Conservation (phyloP, 2,888 invertebrate species). For the Hyles lineata region DNA sequence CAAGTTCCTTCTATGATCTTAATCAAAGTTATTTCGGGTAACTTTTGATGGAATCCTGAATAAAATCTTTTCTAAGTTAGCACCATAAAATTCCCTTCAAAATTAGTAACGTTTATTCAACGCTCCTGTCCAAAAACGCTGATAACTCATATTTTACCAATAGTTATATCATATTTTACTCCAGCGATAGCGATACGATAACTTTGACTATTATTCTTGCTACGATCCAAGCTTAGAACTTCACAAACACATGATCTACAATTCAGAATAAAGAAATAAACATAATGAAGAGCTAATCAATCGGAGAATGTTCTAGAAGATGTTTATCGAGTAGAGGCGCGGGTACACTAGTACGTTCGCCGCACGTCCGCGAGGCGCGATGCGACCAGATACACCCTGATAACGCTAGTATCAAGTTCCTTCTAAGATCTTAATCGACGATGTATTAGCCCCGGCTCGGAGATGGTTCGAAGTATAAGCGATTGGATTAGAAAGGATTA, state of each 20-base stretch:
- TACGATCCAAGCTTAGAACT: too few relatives aligned
- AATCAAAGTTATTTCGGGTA: conserved; percentile 45
- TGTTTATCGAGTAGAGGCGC: conserved; percentile 31
- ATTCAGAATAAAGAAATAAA: too few relatives aligned
- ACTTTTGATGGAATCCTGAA: too few relatives aligned
- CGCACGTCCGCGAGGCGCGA: conserved; percentile 53
- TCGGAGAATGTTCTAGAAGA: neutral
- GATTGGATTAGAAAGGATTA: neutral
- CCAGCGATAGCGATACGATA: too few relatives aligned
- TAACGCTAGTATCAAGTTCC: conserved; percentile 63
- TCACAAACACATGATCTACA: too few relatives aligned
- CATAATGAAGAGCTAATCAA: conserved; percentile 2
- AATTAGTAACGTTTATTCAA: too few relatives aligned
- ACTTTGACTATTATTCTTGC: too few relatives aligned
- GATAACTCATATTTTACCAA: too few relatives aligned
- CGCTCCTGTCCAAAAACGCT: too few relatives aligned
- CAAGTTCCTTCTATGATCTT: conserved; percentile 64
- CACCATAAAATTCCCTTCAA: too few relatives aligned
- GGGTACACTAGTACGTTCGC: conserved; percentile 36
- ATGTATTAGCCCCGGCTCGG: conserved; percentile 55
- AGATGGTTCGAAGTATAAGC: conserved; percentile 37
- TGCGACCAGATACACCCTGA: conserved; percentile 59
- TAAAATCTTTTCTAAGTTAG: too few relatives aligned
- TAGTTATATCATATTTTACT: too few relatives aligned
- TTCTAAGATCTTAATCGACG: conserved; percentile 64